Evolutionary conservation across 2,797 vertebrate species (phyloP), one percentile per base, ranked within the genome.

Genomic region (Tokudaia tokunoshimensis): DNA sequence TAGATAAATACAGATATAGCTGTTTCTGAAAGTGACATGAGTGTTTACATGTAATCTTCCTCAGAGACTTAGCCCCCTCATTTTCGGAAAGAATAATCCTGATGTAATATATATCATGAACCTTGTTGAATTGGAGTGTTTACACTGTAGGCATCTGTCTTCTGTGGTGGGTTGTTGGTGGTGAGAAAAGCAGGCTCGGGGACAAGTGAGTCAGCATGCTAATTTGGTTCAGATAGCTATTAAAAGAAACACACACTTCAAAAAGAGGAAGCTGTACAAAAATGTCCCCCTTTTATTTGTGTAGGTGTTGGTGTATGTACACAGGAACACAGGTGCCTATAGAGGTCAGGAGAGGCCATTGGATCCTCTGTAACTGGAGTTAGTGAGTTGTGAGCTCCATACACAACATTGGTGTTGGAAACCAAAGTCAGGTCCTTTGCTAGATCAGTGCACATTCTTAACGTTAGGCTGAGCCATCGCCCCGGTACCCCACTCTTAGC

Each of bases 31-130:
- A 91, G 80, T 50, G 76, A 7, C 82, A 26, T 82, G 11, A 90
- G 12, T 70, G 5, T 96, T 84, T 84, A 15, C 8, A 34, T 79
- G 34, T 86, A 82, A 13, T 94, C 67, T 11, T 92, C 94, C 57
- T 94, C 37, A 65, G 59, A 82, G 41, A 65, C 44, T 81, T 87
- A 75, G 65, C 75, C 52, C 81, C 82, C 85, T 65, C 31, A 17
- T 92, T 95, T 94, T 6, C 70, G 47, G 50, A 87, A 93, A 67
- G 85, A 92, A 52, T 91, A 70, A 79, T 93, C 89, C 92, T 85
- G 55, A 67, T 84, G 52, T 59, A 94, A 31, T 47, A 74, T 72
- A 26, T 37, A 85, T 72, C 82, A 63, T 86, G 52, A 91, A 31
- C 84, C 52, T 17, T 91, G 50, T 15, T 92, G 95, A 84, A 26